A percentile compares a stretch with the other conserved stretches of the same genome.
Conservation (phyloP, 2,113 vertebrate species). For the Siniperca knerii region DNA sequence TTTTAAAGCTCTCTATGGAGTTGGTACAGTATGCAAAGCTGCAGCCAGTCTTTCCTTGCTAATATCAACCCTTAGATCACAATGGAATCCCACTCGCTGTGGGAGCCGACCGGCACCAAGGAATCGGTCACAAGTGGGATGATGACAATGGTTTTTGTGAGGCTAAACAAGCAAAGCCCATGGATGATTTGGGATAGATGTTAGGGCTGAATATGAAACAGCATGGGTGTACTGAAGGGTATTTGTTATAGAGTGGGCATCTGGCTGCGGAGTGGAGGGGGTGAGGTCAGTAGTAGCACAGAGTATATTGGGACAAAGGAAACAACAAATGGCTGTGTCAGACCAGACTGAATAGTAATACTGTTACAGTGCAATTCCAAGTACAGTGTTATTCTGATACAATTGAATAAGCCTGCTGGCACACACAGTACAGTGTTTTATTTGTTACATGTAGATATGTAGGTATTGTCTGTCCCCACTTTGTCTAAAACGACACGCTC, state of each 20-base stretch:
- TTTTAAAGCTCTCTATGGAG: neutral
- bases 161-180: constrained; percentile 24
- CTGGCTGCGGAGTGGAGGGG: constrained; percentile 37
- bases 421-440: constrained; percentile 31
- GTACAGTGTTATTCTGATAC: neutral
- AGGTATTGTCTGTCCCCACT: constrained; percentile 9
- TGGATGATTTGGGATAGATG: constrained; percentile 47
- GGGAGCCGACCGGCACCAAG: constrained; percentile 30
- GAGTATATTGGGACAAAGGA: constrained; percentile 50
- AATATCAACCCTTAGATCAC: constrained; percentile 10
- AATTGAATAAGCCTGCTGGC: constrained; percentile 24
- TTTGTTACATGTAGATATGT: constrained; percentile 13
- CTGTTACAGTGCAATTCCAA: constrained; percentile 38
- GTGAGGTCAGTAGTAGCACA: constrained; percentile 58
- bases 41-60: neutral
- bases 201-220: constrained; percentile 31
- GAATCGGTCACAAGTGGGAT: constrained; percentile 47
- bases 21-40: neutral
- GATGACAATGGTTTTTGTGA: constrained; percentile 56
- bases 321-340: constrained; percentile 51
- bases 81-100: constrained; percentile 46
- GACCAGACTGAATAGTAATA: constrained; percentile 47
- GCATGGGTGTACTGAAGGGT: constrained; percentile 50
- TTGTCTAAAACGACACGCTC: neutral
- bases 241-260: constrained; percentile 62